Percentiles rank a stretch among this genome's conserved stretches.
Conservation (phyloP, 2,113 vertebrate species). For the Barnardius zonarius region DNA sequence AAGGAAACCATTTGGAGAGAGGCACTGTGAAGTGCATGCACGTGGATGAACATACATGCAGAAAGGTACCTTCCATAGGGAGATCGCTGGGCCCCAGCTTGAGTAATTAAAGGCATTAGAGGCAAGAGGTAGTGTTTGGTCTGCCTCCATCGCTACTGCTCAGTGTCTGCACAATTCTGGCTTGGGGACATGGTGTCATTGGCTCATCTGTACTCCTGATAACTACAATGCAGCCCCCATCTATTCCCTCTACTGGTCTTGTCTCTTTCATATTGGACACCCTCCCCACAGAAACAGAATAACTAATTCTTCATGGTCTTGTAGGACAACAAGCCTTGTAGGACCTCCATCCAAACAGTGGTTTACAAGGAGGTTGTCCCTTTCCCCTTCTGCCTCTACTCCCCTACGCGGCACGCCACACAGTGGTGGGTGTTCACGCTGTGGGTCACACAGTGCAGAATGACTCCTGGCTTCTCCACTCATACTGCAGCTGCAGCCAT, state of each 20-base stretch:
- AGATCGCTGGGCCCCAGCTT: neutral
- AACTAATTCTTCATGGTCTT: neutral
- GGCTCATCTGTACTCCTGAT: neutral
- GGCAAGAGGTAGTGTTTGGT: neutral
- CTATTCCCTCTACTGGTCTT: accelerated
- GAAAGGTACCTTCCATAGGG: neutral
- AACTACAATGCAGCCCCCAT: neutral
- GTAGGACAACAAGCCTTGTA: neutral
- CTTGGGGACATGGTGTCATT: accelerated
- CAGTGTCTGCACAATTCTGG: neutral
- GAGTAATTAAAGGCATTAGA: neutral
- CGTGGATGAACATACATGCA: accelerated
- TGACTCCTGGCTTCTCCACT: neutral
- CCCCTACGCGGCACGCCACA: neutral
- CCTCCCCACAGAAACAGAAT: neutral
- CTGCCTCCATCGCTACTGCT: neutral
- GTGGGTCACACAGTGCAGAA: neutral
- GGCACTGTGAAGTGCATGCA: neutral
- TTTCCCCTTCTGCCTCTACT: neutral
- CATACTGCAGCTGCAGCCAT: accelerated
- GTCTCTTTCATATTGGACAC: neutral
- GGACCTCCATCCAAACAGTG: neutral
- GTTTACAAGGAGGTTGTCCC: neutral
- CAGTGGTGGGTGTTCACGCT: accelerated
- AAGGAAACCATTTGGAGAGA: neutral